These are phyloP conservation scores for Megaceryle alcyon DNA, from an alignment of 2,797 vertebrate genomes.

Conservation along the genomic window DNA sequence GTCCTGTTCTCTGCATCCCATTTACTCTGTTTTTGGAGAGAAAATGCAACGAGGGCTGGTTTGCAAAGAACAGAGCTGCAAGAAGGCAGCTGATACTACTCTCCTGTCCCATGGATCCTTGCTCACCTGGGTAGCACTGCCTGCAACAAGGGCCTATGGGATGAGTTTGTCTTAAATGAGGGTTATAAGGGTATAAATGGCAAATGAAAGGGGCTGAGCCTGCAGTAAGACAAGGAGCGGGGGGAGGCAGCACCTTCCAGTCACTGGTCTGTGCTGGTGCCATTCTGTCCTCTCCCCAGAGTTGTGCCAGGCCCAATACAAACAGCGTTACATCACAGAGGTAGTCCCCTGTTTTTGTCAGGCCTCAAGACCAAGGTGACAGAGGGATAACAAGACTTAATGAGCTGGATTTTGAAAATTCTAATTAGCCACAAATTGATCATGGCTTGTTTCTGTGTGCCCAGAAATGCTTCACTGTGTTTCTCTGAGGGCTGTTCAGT, in stretches of 20 bases:
- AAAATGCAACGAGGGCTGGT: neutral
- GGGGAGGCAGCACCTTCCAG: rapidly evolving
- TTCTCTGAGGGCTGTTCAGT: neutral
- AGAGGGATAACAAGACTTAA: neutral
- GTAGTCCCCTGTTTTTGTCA: neutral
- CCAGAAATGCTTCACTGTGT: neutral
- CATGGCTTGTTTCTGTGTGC: neutral
- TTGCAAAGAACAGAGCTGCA: neutral
- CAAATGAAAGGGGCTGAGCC: neutral
- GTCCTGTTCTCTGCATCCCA: neutral
- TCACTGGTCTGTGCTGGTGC: rapidly evolving
- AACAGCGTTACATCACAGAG: neutral
- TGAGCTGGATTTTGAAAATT: neutral
- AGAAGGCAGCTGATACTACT: neutral
- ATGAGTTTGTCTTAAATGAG: neutral
- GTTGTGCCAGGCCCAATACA: neutral
- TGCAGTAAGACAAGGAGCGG: neutral
- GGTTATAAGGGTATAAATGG: rapidly evolving
- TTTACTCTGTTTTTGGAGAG: rapidly evolving
- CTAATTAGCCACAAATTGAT: neutral
- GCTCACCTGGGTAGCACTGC: neutral
- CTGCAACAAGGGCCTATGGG: neutral
- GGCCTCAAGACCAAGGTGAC: neutral
- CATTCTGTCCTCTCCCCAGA: neutral
- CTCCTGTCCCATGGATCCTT: rapidly evolving